Percentiles rank a stretch among this genome's conserved stretches.
Evolutionary conservation across 2,888 invertebrate genomes (phyloP).

Genomic region (Lasioglossum oenotherae): DNA sequence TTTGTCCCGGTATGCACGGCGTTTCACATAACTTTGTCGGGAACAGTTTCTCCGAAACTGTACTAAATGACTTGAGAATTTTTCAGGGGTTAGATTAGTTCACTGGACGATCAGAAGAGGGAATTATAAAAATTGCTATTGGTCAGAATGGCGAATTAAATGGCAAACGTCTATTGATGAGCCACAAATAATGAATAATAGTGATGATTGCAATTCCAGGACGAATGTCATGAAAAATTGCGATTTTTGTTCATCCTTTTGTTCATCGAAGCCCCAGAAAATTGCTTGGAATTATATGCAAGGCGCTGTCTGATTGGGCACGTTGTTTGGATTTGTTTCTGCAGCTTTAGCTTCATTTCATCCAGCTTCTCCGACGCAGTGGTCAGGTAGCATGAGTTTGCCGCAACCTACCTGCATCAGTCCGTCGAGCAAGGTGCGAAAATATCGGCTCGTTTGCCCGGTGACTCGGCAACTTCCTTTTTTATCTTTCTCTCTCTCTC

Average conservation of each 20-base stretch:
- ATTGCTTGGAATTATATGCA: background rate
- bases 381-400: conserved; percentile 70
- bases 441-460: conserved; percentile 80
- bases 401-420: conserved; percentile 52
- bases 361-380: background rate
- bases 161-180: no score
- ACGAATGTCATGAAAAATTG: background rate
- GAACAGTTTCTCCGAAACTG: background rate
- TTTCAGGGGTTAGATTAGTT: no score
- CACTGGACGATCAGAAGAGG: no score
- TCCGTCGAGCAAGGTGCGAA: conserved; percentile 75
- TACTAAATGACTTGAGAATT: background rate
- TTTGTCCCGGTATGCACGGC: background rate
- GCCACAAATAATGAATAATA: background rate
- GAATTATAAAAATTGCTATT: background rate
- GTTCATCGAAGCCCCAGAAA: background rate
- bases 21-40: background rate
- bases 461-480: conserved; percentile 78
- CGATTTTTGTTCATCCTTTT: background rate
- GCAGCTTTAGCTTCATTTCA: background rate
- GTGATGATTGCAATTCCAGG: background rate
- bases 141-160: no score
- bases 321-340: background rate
- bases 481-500: conserved; percentile 62
- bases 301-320: background rate